Evolutionary conservation across 2,797 vertebrate genomes (phyloP), one percentile per base, ranked within the genome.

Genomic region (Paedocypris micromegethes): DNA sequence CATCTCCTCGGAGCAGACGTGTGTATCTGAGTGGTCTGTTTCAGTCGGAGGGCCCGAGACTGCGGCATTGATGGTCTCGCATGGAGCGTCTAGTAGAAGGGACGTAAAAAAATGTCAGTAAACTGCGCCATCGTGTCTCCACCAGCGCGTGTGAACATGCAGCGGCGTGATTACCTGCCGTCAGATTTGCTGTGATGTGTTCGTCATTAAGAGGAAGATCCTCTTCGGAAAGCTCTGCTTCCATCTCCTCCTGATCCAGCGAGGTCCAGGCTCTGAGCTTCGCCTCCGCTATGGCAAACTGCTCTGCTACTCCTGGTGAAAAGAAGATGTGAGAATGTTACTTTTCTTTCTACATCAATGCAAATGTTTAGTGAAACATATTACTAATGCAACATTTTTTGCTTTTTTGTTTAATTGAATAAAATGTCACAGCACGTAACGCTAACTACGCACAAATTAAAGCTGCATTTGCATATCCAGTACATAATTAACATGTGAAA

Each of bases 261-360:
- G 95, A 98, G 0, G 96, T 96, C 96, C 96, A 98, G 44, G 96
- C 96, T 1, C 94, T 88, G 70, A 98, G 92, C 81, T 98, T 98
- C 58, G 96, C 96, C 84, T 97, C 96, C 0, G 96, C 96, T 0
- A 98, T 98, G 80, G 94, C 95, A 79, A 98, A 98, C 86, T 98
- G 96, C 80, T 98, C 96, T 0, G 95, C 96, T 47, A 96, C 94
- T 51, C 94, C 94, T 96, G 23, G 23, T 23, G 57, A 9, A 4
- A 61, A 66, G 58, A 6, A 3, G 56, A 63, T 9, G 66, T 3
- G 68, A 41, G 9, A 49, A 70, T 55, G 59, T 73, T 4, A 56
- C 8, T 3, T 7, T 46, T 46, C 42, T 52, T 9, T 47, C 9
- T 37, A 52, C n/a, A 58, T 8, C 5, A 46, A 61, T 44, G 6